These are phyloP conservation scores for Delphinus delphis DNA, from an alignment of 2,113 vertebrate species.

Conservation along the genomic window DNA sequence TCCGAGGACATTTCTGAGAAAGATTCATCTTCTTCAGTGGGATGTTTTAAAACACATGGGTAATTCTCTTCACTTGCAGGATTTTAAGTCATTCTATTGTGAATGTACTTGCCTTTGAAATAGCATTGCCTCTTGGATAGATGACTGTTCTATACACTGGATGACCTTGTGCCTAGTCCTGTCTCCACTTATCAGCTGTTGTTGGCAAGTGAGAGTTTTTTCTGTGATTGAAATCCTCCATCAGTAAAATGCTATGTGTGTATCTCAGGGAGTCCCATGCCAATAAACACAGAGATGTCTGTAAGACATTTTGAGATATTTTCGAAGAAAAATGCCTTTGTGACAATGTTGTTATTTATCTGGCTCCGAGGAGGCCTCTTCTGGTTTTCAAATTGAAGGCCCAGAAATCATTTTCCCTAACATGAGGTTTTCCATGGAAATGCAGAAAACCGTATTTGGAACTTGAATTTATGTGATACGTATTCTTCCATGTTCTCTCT, in stretches of 20 bases:
- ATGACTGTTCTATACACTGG: neutral
- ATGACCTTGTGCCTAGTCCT: neutral
- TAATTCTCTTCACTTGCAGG: neutral
- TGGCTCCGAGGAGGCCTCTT: conserved; percentile 61
- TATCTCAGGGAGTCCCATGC: neutral
- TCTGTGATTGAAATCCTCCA: neutral
- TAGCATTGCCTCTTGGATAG: neutral
- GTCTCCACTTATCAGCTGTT: neutral
- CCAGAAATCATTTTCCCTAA: conserved; percentile 67
- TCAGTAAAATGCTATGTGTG: neutral
- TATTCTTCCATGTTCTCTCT: conserved; percentile 34
- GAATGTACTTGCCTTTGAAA: neutral
- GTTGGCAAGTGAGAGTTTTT: neutral
- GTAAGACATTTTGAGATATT: conserved; percentile 44
- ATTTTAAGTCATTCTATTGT: neutral
- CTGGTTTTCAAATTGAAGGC: conserved; percentile 65
- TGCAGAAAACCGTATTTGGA: conserved; percentile 57
- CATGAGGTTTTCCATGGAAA: conserved; percentile 66
- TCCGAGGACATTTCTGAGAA: neutral
- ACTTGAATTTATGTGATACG: neutral
- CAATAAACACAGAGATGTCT: conserved; percentile 40
- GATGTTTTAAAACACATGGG: neutral
- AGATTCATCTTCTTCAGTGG: neutral
- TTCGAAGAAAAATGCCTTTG: conserved; percentile 23
- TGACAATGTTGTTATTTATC: conserved; percentile 68